Percentiles rank a stretch among this genome's conserved stretches.
Conservation (phyloP, 2,797 vertebrate species). For the Champsocephalus gunnari region DNA sequence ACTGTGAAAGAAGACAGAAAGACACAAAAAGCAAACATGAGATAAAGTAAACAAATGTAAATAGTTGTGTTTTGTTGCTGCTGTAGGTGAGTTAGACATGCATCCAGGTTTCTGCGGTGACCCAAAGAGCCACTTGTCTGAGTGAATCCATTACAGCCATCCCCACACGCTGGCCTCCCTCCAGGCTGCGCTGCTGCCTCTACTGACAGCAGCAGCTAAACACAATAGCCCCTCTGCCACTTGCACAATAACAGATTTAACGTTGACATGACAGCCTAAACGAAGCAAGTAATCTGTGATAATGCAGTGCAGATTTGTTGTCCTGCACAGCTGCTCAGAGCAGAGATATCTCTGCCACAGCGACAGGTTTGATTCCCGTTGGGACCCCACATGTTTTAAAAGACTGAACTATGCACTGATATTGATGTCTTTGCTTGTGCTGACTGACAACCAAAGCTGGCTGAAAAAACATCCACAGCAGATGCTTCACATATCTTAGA, state of each 20-base stretch:
- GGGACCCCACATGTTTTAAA: neutral
- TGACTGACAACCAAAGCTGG: constrained; percentile 1
- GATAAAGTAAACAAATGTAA: constrained; percentile 22
- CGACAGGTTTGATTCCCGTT: constrained; percentile 7
- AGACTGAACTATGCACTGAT: neutral
- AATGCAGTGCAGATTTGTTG: constrained; percentile 18
- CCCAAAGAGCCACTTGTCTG: constrained; percentile 65
- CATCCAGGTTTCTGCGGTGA: constrained; percentile 63
- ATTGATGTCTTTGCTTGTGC: constrained; percentile 24
- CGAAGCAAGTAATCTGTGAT: constrained; percentile 43
- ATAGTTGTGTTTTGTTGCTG: constrained; percentile 35
- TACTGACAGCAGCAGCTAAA: constrained; percentile 52
- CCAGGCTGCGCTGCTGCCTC: constrained; percentile 61
- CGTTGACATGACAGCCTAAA: constrained; percentile 47
- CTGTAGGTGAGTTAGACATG: constrained; percentile 57
- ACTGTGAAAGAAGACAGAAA: constrained; percentile 81
- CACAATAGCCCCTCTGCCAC: constrained; percentile 57
- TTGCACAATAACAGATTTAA: constrained; percentile 57
- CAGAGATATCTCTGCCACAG: neutral
- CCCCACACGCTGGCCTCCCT: constrained; percentile 55
- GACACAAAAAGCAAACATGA: constrained; percentile 23
- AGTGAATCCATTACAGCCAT: constrained; percentile 71
- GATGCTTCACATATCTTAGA: constrained; percentile 2
- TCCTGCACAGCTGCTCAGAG: neutral
- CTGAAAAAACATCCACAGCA: neutral